Evolutionary conservation across 2,113 vertebrate genomes (phyloP).

Genomic region (Ploceus nigricollis): DNA sequence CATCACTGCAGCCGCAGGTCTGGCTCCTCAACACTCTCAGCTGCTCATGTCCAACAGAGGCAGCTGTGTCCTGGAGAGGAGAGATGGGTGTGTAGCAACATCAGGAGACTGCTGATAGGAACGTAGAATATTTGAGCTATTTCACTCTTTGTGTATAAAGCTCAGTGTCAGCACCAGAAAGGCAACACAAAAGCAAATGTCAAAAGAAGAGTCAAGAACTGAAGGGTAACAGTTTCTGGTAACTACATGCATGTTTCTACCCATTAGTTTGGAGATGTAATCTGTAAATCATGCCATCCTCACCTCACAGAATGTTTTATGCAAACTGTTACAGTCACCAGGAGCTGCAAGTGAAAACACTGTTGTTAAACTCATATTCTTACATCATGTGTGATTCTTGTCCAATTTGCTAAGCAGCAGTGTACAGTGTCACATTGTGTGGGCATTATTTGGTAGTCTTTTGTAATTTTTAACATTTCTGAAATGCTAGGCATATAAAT

Average conservation of each 20-base stretch:
- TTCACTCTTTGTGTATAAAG: neutral
- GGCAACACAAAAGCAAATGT: neutral
- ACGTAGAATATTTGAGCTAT: slow-evolving; percentile 7
- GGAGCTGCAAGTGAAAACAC: neutral
- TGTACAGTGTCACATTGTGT: slow-evolving; percentile 16
- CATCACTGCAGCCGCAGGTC: fast-evolving
- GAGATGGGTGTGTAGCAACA: neutral
- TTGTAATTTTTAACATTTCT: slow-evolving; percentile 23
- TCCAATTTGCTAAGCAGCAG: slow-evolving; percentile 31
- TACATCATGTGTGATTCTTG: neutral
- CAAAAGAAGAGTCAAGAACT: neutral
- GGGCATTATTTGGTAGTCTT: slow-evolving; percentile 26
- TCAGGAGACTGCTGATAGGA: neutral
- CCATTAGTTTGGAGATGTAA: neutral
- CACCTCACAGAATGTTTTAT: neutral
- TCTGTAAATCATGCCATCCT: neutral
- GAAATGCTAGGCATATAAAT: neutral
- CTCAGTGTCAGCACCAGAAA: neutral
- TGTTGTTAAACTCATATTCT: neutral
- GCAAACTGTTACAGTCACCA: neutral
- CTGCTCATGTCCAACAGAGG: neutral
- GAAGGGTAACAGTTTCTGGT: neutral
- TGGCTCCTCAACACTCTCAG: neutral
- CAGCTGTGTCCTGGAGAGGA: neutral
- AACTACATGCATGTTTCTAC: neutral